Conservation (phyloP, 37 sponge, comb jelly and placozoan genomes). For the Hexactinellida sp. region DNA sequence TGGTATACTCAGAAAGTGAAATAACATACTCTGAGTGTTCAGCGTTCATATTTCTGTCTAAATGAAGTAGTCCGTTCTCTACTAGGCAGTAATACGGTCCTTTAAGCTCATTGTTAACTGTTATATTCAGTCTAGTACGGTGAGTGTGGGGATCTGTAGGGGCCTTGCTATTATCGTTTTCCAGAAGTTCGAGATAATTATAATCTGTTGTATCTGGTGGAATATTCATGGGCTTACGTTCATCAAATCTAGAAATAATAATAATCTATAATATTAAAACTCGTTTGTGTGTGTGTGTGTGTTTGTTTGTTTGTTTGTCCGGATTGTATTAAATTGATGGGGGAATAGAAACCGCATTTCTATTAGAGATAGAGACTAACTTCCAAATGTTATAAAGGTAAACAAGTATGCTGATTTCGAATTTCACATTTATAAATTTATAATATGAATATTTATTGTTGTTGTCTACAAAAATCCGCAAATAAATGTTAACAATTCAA, state of each 20-base stretch:
- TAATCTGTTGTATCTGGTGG: not conserved
- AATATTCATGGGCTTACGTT: not conserved
- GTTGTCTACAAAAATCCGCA: no score
- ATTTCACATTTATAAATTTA: no score
- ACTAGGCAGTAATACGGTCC: not conserved
- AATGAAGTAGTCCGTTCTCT: not conserved
- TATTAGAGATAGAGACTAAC: no score
- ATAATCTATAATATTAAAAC: not conserved
- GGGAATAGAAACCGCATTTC: no score
- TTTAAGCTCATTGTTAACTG: not conserved
- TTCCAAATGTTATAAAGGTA: no score
- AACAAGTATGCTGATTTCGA: no score
- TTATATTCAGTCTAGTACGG: not conserved
- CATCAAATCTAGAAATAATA: not conserved
- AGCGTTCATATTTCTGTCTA: not conserved
- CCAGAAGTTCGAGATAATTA: not conserved
- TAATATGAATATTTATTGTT: no score
- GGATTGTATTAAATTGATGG: no score
- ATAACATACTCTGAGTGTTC: not conserved
- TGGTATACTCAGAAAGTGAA: not conserved
- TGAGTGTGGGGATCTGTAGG: not conserved
- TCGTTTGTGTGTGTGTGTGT: no score
- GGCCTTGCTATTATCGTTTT: not conserved
- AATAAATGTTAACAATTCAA: not conserved
- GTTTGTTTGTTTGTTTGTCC: no score